A percentile compares a stretch with the other conserved stretches of the same genome.
These are phyloP conservation scores for Macaria liturata DNA, from an alignment of 2,888 invertebrate species.

Conservation along the genomic window DNA sequence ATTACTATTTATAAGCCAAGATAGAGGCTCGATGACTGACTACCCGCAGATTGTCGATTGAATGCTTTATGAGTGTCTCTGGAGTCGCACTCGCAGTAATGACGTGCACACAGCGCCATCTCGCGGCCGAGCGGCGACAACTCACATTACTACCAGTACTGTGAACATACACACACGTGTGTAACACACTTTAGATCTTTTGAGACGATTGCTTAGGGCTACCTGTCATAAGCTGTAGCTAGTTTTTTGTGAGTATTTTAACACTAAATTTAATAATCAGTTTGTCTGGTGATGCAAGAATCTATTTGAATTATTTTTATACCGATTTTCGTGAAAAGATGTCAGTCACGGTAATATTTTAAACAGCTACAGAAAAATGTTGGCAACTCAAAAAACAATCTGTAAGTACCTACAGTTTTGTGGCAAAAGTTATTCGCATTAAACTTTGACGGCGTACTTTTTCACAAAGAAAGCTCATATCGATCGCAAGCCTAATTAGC, in stretches of 20 bases:
- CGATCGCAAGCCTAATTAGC: slow-evolving; percentile 32
- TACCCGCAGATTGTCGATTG: slow-evolving; percentile 66
- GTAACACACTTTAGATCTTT: slow-evolving; percentile 23
- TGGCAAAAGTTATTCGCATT: slow-evolving; percentile 9
- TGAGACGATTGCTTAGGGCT: slow-evolving; percentile 17
- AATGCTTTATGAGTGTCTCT: slow-evolving; percentile 64
- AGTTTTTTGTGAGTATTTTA: too few relatives aligned
- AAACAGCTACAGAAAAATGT: not conserved
- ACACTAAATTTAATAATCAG: too few relatives aligned
- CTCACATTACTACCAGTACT: slow-evolving; percentile 26
- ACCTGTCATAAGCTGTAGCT: slow-evolving; percentile 1
- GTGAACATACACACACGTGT: slow-evolving; percentile 33
- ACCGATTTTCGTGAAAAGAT: too few relatives aligned
- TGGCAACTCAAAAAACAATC: slow-evolving; percentile 10
- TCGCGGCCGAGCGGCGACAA: slow-evolving; percentile 34
- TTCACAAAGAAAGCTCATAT: slow-evolving; percentile 21
- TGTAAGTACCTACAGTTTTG: slow-evolving; percentile 2
- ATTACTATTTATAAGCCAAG: too few relatives aligned
- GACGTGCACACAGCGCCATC: slow-evolving; percentile 53
- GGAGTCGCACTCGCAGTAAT: slow-evolving; percentile 57
- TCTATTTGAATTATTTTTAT: too few relatives aligned
- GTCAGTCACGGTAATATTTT: too few relatives aligned
- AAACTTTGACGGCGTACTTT: slow-evolving; percentile 17
- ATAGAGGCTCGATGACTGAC: slow-evolving; percentile 22
- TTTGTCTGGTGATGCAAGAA: too few relatives aligned